Evolutionary conservation across 2,888 invertebrate species (phyloP).

Genomic region (Elysia crispata): DNA sequence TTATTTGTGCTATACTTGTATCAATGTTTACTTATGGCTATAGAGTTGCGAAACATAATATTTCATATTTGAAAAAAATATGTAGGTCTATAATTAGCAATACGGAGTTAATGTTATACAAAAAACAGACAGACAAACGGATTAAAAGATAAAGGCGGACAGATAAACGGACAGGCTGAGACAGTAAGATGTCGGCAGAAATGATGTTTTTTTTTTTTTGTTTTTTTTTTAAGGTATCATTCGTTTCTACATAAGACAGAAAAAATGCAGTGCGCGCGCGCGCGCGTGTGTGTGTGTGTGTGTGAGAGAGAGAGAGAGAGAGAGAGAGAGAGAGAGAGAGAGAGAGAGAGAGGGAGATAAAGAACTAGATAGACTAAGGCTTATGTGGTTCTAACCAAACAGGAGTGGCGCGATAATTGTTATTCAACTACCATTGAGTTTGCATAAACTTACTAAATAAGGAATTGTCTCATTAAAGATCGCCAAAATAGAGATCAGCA

Average conservation of each 20-base stretch:
- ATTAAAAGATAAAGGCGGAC: constrained; percentile 1
- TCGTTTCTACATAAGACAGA: not conserved
- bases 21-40: too few relatives aligned
- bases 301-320: constrained; percentile 32
- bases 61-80: too few relatives aligned
- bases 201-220: not conserved
- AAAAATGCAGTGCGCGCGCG: not conserved
- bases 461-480: too few relatives aligned
- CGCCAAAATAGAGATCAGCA: too few relatives aligned
- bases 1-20: too few relatives aligned
- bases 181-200: not conserved
- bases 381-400: too few relatives aligned
- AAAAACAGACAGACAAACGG: constrained; percentile 15
- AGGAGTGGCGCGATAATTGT: too few relatives aligned
- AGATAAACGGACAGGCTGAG: not conserved
- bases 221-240: not conserved
- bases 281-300: not conserved
- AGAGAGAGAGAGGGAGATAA: constrained; percentile 6
- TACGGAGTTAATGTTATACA: too few relatives aligned
- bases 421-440: too few relatives aligned
- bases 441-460: too few relatives aligned
- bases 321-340: constrained; percentile 20
- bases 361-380: not conserved
- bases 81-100: too few relatives aligned
- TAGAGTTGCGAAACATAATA: too few relatives aligned